Conservation (phyloP, 2,888 invertebrate species). For the Hydroisotoma schaefferi region DNA sequence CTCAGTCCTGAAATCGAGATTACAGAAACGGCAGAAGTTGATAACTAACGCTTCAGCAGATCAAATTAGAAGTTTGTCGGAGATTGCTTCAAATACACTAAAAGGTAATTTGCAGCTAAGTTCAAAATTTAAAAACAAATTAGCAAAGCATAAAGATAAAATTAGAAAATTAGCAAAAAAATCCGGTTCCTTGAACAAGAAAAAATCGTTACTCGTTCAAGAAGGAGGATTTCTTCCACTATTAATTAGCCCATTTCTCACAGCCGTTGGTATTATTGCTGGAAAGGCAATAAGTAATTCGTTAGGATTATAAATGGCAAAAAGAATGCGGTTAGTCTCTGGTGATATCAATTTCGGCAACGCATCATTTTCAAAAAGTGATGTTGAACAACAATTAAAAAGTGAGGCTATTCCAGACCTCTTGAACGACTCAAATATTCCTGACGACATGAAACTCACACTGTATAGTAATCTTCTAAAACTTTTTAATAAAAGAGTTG, state of each 20-base stretch:
- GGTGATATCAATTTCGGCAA: constrained; percentile 3
- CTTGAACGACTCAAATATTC: constrained; percentile 10
- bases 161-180: constrained; percentile 9
- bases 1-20: neutral
- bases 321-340: constrained; percentile 29
- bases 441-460: constrained; percentile 32
- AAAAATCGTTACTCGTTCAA: constrained; percentile 11
- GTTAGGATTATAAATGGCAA: constrained; percentile 23
- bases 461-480: constrained; percentile 18
- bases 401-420: neutral
- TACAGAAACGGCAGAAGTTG: neutral
- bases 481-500: constrained; percentile 6
- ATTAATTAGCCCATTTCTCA: constrained; percentile 18
- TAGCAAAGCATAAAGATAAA: neutral
- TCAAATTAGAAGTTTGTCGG: constrained; percentile 17
- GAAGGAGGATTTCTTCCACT: constrained; percentile 12
- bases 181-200: constrained; percentile 1
- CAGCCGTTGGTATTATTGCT: constrained; percentile 11
- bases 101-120: neutral
- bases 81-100: neutral
- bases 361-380: neutral
- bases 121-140: neutral
- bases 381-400: too few species aligned
- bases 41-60: constrained; percentile 5
- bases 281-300: constrained; percentile 16